These are phyloP conservation scores for Triplophysa bombifrons DNA, from an alignment of 2,797 vertebrate species.

Conservation along the genomic window DNA sequence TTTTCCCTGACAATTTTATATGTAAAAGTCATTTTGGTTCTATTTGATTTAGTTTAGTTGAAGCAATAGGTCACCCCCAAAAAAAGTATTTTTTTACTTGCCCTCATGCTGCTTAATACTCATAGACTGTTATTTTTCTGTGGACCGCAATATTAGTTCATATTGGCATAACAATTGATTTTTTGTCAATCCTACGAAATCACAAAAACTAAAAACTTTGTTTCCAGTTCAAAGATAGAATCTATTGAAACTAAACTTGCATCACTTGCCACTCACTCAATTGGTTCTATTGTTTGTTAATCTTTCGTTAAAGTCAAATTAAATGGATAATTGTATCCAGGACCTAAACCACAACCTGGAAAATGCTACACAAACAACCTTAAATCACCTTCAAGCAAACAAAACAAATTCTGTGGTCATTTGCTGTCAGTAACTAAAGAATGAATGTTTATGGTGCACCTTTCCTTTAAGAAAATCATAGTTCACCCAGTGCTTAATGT, in stretches of 20 bases:
- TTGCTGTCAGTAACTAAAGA: neutral
- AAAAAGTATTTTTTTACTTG: neutral
- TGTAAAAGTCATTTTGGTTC: neutral
- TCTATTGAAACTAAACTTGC: neutral
- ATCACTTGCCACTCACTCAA: neutral
- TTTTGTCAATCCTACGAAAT: too few relatives aligned
- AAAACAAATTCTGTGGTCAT: neutral
- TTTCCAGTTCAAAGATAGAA: neutral
- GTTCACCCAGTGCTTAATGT: neutral
- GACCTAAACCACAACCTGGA: neutral
- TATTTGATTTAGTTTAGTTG: neutral
- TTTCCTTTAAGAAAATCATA: neutral
- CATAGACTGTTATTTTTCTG: too few relatives aligned
- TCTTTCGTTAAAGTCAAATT: neutral
- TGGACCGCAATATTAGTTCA: too few relatives aligned
- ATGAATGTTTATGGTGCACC: neutral
- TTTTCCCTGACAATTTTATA: neutral
- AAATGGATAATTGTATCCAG: neutral
- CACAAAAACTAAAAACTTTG: neutral
- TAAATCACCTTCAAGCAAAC: neutral
- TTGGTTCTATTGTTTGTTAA: neutral
- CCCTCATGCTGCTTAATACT: slow-evolving; percentile 52
- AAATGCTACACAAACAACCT: neutral
- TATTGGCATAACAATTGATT: too few relatives aligned
- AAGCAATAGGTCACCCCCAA: neutral